Base-by-base conservation (phyloP, 2,113 vertebrate genomes). In the Peromyscus leucopus region DNA sequence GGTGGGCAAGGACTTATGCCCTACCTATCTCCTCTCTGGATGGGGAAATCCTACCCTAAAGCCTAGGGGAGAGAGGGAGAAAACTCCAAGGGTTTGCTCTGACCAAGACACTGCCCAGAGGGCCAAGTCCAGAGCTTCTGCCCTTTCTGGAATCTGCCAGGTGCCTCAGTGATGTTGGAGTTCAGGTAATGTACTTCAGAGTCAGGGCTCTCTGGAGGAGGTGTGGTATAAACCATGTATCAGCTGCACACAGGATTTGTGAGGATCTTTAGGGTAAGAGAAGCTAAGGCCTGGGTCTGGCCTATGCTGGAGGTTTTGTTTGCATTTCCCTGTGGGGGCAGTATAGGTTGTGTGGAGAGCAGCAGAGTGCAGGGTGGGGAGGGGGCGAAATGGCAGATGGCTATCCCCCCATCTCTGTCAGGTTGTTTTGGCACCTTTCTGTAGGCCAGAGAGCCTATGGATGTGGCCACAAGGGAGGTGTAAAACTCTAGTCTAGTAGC, bases 351-450 rank as follows among this genome's bases (percentile, higher is more conserved):
- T n/a, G 5, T 59, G 28, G 86, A 88, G 28, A 46, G 78, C 46
- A 69, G 42, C 4, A 1, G 78, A 39, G n/a, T 61, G 13, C n/a
- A 39, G 36, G 57, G 15, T 24, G 0, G 1, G 2, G 8, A 36
- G 3, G 6, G 2, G n/a, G 31, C 61, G 26, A 2, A 7, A 39
- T 4, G 12, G 28, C 28, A 39, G 21, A 42, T 13, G 33, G 28
- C 31, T 86, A 55, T 2, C 55, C 39, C 24, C 16, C 17, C 33
- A 39, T 55, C 46, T 85, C 79, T 9, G 17, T 57, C 31, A 31
- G 67, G 0, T n/a, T 7, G 0, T 36, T 39, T 57, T 36, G 24
- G 0, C 19, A 33, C 42, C 3, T 0, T 7, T 0, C 83, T 8
- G 7, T 67, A 67, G 84, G 9, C 28, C 28, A 36, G 31, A 12